Conservation (phyloP, 2,888 invertebrate species). For the Cheilosia urbana region DNA sequence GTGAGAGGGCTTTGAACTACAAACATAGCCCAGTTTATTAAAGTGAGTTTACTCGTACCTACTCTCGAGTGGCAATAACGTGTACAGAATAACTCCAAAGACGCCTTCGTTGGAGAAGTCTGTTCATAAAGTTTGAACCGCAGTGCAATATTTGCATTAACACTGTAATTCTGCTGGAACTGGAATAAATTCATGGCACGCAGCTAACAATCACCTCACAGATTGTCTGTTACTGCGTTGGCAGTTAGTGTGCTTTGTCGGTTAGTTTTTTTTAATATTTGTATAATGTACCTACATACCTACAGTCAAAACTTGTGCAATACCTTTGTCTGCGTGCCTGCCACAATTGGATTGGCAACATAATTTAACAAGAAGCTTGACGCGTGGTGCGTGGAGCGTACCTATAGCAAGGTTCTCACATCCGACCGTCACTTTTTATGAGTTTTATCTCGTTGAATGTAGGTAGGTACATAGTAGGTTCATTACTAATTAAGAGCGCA, state of each 20-base stretch:
- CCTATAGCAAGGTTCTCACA: neutral
- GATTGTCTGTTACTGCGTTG: neutral
- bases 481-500: neutral
- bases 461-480: neutral
- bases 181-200: constrained; percentile 1
- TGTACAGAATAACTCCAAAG: neutral
- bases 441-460: no score
- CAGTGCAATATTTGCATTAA: neutral
- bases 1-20: neutral
- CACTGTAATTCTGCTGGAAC: neutral
- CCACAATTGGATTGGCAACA: neutral
- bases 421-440: neutral
- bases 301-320: constrained; percentile 3
- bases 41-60: neutral
- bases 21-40: constrained; percentile 3
- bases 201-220: neutral
- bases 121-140: neutral
- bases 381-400: neutral
- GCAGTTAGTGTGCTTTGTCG: neutral
- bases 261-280: constrained; percentile 2
- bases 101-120: neutral
- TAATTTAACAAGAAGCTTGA: neutral
- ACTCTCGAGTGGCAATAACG: neutral
- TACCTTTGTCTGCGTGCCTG: neutral
- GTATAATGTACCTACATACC: neutral